Base-by-base conservation (phyloP, 2,113 vertebrate species). In the Aspidoscelis tigris region DNA sequence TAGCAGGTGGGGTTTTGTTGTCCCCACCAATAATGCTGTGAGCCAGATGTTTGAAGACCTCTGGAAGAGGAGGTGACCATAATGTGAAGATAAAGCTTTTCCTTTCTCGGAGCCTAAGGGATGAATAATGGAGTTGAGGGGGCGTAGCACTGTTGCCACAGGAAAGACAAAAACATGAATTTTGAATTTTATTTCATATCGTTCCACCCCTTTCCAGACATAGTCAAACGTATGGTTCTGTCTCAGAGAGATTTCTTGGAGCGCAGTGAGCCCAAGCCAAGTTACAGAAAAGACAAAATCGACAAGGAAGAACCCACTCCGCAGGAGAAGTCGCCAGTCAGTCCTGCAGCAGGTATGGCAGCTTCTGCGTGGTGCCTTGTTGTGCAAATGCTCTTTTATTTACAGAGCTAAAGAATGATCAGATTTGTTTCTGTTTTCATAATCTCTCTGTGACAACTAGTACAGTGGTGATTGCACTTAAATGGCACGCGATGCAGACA, bases 221-320 rank as follows among this genome's bases (percentile, higher is more conserved):
- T 61, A 20, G 89, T 96, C 83, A 95, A 90, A 77, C 41, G 39
- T 0, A 80, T 95, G 86, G 91, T 97, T 55, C 86, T 89, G 18
- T 91, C 70, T 58, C 93, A 97, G 82, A 96, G 92, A 86, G 89
- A 66, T 22, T 4, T 89, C 5, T 94, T 87, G 76, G 86, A 93
- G 84, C 85, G 88, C 33, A 75, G 69, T 65, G 79, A 80, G 11
- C 87, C 93, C 44, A 88, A 78, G 78, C 43, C 41, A 74, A 93
- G 80, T 83, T 16, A 10, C 84, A 65, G 75, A 50, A 88, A 24
- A 75, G 58, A 65, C 69, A 7, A 86, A 69, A 80, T 70, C 24
- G 50, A 39, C 14, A 44, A 61, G 58, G 76, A 84, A 64, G 3
- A 70, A 70, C 12, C 53, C 66, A 50, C 47, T 70, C 43, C 22